phyloP scores from a whole-genome alignment of 2,113 vertebrate species.

The Oncorhynchus kisutch region DNA sequence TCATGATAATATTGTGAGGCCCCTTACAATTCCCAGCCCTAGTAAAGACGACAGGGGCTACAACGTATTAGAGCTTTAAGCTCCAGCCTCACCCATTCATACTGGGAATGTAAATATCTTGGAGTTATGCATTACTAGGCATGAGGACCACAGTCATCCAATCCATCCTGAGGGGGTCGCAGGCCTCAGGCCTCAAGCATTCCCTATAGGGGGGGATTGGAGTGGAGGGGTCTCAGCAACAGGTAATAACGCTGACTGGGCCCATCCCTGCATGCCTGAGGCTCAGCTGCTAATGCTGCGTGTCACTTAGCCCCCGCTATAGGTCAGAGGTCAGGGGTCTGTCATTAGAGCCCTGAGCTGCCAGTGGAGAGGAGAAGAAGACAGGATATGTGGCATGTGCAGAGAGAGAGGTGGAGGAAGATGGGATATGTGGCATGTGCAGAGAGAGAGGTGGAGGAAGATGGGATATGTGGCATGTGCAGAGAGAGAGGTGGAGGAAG shows the following conservation, averaged over 20 bases:
- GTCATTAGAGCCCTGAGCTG: slow-evolving; percentile 47
- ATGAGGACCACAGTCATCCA: slow-evolving; percentile 47
- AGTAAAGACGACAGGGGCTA: no score
- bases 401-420: not conserved
- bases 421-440: no score
- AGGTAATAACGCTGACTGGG: slow-evolving; percentile 59
- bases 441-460: no score
- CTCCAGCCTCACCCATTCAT: slow-evolving; percentile 16
- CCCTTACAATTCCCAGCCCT: no score
- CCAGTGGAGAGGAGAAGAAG: slow-evolving; percentile 32
- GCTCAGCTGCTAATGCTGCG: slow-evolving; percentile 64
- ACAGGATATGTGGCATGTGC: slow-evolving; percentile 31
- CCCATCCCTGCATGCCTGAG: slow-evolving; percentile 43
- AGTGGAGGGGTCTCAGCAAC: no score
- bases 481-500: no score
- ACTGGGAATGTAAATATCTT: slow-evolving; percentile 44
- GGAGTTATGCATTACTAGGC: slow-evolving; percentile 48
- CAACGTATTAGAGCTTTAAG: slow-evolving; percentile 13
- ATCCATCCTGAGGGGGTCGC: slow-evolving; percentile 28
- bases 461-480: no score
- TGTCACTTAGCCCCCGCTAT: slow-evolving; percentile 45
- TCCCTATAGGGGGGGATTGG: slow-evolving; percentile 35
- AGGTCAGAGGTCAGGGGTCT: slow-evolving; percentile 58
- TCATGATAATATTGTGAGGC: no score
- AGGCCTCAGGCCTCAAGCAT: slow-evolving; percentile 36